Base-by-base conservation (phyloP, 2,888 invertebrate species). In the Pyrrhia umbra region DNA sequence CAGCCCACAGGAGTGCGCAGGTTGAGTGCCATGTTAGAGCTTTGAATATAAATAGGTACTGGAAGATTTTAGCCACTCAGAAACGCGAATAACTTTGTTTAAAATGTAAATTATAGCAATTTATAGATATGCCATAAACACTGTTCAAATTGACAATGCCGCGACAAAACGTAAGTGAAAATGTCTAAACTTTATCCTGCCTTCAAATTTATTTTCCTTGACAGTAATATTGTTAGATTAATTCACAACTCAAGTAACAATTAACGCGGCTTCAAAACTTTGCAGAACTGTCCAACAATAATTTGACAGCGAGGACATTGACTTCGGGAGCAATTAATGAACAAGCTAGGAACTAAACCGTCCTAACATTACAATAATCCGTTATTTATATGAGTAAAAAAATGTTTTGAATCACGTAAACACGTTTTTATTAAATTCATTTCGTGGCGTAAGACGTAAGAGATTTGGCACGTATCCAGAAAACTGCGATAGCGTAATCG, bases 381-480 rank as follows among this genome's bases (percentile, higher is more conserved):
- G 13, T 54, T 60, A 58, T 65, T 42, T 30, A 30, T 54, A 30
- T 39, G 30, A 39, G 43, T 45, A 54, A 25, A 56, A 51, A 47
- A 59, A 55, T 9, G 15, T 51, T 58, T 68, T 59, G 46, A 63
- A 30, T 56, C 42, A 54, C 51, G 60, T 68, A 68, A 80, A 80
- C 67, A 77, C 51, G 46, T 69, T 67, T 78, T 70, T 68, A 66
- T 78, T 47, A 60, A 59, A 67, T 64, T 67, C 61, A 60, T 67
- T 63, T 63, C 46, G 45, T n/a, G n/a, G n/a, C 75, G 57, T 60
- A 46, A 58, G 55, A 57, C 61, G 27, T 30, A 39, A 30, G 45
- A 49, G 51, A 61, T 68, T 70, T 80, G 80, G 77, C 80, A 34
- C 54, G n/a, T 37, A 13, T 60, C 75, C 80, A 80, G 20, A 74